Base-by-base conservation (phyloP, 1,140 invertebrate genomes). In the Drosophila persimilis region DNA sequence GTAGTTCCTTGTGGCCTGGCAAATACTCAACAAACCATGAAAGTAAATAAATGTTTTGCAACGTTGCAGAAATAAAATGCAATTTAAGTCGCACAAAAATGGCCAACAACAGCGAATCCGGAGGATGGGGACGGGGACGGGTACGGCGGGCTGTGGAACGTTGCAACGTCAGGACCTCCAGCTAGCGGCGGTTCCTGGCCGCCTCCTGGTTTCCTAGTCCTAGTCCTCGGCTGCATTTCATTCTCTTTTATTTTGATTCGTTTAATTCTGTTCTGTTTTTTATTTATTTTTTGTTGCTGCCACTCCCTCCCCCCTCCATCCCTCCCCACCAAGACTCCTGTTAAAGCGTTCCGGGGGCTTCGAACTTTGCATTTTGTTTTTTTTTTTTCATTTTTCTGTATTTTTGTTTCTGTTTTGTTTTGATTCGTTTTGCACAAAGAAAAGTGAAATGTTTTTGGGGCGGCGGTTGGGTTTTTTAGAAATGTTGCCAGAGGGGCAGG, bases 41-140 rank as follows among this genome's bases (percentile, higher is more conserved):
- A 88, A 88, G 83, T 88, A 88, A 88, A 88, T 88, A 88, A 88
- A 88, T 86, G 83, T 88, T 85, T 85, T 88, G 83, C 83, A 88
- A 88, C 83, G 83, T 88, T 88, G 83, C 83, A 83, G 83, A 85
- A 88, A 88, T 88, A 88, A 88, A 88, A 88, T 88, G 83, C 83
- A 88, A 88, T 88, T 88, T 88, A 88, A 88, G 84, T 88, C 84
- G 71, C 84, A 88, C 78, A 81, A 78, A 85, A 85, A 80, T 85
- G 81, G 77, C 80, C 75, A 84, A 79, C 80, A 80, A 54, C 43
- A 44, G 52, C 46, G 13, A 52, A 45, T 26, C 9, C 5, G 11
- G 8, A 39, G 55, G 9, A 22, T 48, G 20, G 53, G 50, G 13
- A 26, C 26, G 9, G 11, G 66, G 53, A 46, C 20, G 26, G 48